Base-by-base conservation (phyloP, 2,888 invertebrate species). In the Sylvicola cinctus region DNA sequence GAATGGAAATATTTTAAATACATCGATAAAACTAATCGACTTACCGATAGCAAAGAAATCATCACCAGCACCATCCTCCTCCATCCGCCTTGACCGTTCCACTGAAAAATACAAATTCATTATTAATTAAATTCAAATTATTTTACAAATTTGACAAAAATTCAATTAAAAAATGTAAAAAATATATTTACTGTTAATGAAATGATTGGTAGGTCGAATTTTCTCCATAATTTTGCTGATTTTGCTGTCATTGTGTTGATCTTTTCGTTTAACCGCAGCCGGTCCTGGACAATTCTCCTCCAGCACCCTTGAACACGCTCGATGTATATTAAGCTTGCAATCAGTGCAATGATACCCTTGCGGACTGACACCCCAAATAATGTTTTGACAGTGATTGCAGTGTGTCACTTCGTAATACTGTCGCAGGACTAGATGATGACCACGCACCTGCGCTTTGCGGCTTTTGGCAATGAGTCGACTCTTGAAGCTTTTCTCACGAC, bases 341-440 rank as follows among this genome's bases (percentile, higher is more conserved):
- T 80, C 88, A 52, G 78, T 71, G 60, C 96, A 98, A 50, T 88
- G 81, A 66, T 84, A 93, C 37, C 93, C 95, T 61, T 96, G 95
- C 42, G 91, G 88, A 48, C 91, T 90, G 39, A 96, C 79, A 33
- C 96, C 96, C 70, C 87, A 85, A 45, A 96, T 78, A 43, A 85
- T 77, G 51, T 74, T 68, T 50, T 83, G 79, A 63, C 96, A 96
- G 61, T 83, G 80, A 62, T 87, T 84, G 61, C 96, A 98, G 61
- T 78, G 74, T 42, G 83, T 85, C 50, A 87, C 81, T 43, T 79
- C 77, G 51, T 75, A 80, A 62, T 91, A 80, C 61, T 87, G 84
- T 51, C 81, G 77, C 46, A 81, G 74, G 47, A 76, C 73, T 51
- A 93, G 76, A 57, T 85, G 80, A 62, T 96, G 96, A 20, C 90